phyloP scores from a whole-genome alignment of 2,888 invertebrate genomes.

The Thereva nobilitata region DNA sequence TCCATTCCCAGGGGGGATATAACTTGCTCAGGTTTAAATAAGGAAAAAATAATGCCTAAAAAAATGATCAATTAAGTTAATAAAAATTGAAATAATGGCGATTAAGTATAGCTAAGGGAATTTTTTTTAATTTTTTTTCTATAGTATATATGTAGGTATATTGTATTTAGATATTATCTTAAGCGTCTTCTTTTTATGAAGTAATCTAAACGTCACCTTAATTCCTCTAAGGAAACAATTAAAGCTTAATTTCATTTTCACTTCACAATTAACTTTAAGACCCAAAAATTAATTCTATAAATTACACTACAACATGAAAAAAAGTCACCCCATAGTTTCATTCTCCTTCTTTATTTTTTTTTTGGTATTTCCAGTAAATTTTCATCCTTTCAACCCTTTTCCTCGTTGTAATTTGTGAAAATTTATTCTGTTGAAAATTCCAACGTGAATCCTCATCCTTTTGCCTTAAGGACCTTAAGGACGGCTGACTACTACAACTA shows the following conservation, averaged over 20 bases:
- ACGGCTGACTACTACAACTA: too few relatives aligned
- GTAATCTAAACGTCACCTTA: not conserved
- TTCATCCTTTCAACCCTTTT: constrained; percentile 36
- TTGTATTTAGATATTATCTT: too few relatives aligned
- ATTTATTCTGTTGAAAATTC: constrained; percentile 40
- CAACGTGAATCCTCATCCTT: not conserved
- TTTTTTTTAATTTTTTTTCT: too few relatives aligned
- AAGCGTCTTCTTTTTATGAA: not conserved
- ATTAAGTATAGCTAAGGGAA: too few relatives aligned
- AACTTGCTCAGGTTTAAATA: too few relatives aligned
- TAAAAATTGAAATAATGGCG: too few relatives aligned
- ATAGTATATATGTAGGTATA: too few relatives aligned
- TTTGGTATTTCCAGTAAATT: constrained; percentile 29
- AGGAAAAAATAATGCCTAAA: too few relatives aligned
- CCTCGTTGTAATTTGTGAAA: constrained; percentile 38
- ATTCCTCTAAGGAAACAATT: not conserved
- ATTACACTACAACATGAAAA: constrained; percentile 4
- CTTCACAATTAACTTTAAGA: constrained; percentile 18
- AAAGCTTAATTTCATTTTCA: constrained; percentile 11
- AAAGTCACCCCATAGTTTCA: not conserved
- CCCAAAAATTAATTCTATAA: constrained; percentile 33
- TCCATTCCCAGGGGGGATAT: too few relatives aligned
- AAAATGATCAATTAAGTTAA: too few relatives aligned
- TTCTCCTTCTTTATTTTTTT: constrained; percentile 27
- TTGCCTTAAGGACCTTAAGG: too few relatives aligned